Conservation (phyloP, 2,888 invertebrate species). For the Erebia palarica region DNA sequence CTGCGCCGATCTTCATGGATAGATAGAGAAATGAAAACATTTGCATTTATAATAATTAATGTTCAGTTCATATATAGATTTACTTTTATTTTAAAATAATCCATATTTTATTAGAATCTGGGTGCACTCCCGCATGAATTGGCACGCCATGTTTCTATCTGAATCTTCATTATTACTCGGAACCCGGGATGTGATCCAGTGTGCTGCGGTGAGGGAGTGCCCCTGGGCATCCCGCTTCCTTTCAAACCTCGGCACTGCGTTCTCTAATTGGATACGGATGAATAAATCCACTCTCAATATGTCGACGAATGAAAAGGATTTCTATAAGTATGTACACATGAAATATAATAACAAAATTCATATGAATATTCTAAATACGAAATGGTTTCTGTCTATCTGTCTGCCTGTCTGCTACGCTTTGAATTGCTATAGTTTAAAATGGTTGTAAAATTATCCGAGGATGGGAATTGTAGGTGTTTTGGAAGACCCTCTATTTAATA, state of each 20-base stretch:
- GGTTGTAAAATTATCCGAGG: no score
- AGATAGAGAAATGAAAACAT: background rate
- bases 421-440: no score
- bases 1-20: no score
- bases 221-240: slow-evolving; percentile 66
- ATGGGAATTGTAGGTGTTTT: no score
- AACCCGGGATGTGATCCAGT: slow-evolving; percentile 57
- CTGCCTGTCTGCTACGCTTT: no score
- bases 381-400: no score
- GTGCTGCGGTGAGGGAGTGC: slow-evolving; percentile 62
- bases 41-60: no score
- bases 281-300: slow-evolving; percentile 50
- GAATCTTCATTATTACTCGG: slow-evolving; percentile 62
- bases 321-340: slow-evolving; percentile 38
- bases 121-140: slow-evolving; percentile 65
- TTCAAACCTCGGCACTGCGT: slow-evolving; percentile 54
- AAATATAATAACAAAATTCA: background rate
- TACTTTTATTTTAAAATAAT: background rate
- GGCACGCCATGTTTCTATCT: slow-evolving; percentile 62
- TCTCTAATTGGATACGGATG: slow-evolving; percentile 58
- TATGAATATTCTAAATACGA: no score
- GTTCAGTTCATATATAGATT: no score
- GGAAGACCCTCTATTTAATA: no score
- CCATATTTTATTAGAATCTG: slow-evolving; percentile 56
- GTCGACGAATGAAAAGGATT: slow-evolving; percentile 46